Evolutionary conservation across 2,888 invertebrate species (phyloP).

Genomic region (Ormyrus thymus): DNA sequence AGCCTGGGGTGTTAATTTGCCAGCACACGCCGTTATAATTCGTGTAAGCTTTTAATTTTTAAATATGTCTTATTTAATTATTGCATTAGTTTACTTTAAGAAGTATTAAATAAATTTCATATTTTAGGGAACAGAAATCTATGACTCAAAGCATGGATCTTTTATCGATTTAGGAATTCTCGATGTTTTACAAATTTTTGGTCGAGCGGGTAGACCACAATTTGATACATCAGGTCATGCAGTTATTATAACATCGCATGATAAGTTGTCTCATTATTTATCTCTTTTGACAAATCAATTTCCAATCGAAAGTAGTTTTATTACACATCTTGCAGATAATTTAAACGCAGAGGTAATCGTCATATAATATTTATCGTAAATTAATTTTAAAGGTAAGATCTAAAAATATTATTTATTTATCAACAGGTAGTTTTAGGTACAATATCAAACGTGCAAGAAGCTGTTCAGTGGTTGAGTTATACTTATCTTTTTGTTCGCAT

Average conservation of each 20-base stretch:
- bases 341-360: constrained; percentile 93
- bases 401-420: constrained; percentile 18
- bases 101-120: not conserved
- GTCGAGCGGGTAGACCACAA: constrained; percentile 98
- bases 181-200: constrained; percentile 98
- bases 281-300: constrained; percentile 96
- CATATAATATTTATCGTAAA: not conserved
- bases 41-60: constrained; percentile 78
- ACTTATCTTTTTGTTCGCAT: constrained; percentile 97
- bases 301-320: constrained; percentile 98
- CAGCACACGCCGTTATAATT: constrained; percentile 98
- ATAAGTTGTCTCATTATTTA: constrained; percentile 94
- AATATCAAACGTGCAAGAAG: constrained; percentile 95
- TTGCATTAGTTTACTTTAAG: not conserved
- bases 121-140: constrained; percentile 93
- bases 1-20: constrained; percentile 99
- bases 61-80: not conserved
- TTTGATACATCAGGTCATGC: constrained; percentile 96
- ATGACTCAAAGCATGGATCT: constrained; percentile 95
- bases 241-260: constrained; percentile 94
- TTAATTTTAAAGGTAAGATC: constrained; percentile 9
- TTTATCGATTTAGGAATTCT: constrained; percentile 97
- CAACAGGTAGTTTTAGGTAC: constrained; percentile 86
- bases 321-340: constrained; percentile 93
- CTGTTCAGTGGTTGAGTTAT: constrained; percentile 98